Percentiles rank a stretch among this genome's conserved stretches.
Evolutionary conservation across 1,140 invertebrate genomes (phyloP).

Genomic region (Drosophila parabipectinata): DNA sequence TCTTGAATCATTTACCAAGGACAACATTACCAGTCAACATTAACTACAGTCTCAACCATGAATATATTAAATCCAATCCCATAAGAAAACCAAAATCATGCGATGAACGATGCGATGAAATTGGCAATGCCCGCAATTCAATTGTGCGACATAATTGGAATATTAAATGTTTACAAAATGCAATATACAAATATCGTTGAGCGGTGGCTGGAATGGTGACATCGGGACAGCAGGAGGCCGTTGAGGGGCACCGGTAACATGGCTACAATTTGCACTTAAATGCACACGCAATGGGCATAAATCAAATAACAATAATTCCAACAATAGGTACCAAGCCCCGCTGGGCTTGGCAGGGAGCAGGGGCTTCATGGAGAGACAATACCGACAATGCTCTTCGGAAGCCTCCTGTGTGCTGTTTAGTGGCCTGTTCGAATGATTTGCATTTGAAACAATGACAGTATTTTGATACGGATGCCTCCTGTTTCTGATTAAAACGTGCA

Average conservation of each 20-base stretch:
- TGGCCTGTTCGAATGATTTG: conserved; percentile 69
- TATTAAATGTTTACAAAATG: conserved; percentile 81
- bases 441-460: conserved; percentile 70
- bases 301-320: conserved; percentile 64
- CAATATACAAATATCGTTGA: conserved; percentile 65
- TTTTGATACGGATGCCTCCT: conserved; percentile 35
- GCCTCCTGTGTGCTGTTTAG: conserved; percentile 52
- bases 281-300: conserved; percentile 72
- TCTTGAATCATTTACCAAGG: too few relatives aligned
- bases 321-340: conserved; percentile 18
- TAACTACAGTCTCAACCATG: conserved; percentile 7
- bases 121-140: conserved; percentile 65
- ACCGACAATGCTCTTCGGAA: conserved; percentile 1
- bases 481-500: conserved; percentile 42
- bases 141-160: conserved; percentile 78
- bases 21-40: background rate
- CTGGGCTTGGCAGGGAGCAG: conserved; percentile 3
- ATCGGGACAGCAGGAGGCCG: background rate
- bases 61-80: conserved; percentile 5
- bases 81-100: conserved; percentile 32
- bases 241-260: conserved; percentile 23
- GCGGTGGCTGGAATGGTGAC: background rate
- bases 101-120: conserved; percentile 30
- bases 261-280: conserved; percentile 78
- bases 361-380: conserved; percentile 32